These are phyloP conservation scores for Onychomys arenicola DNA, from an alignment of 2,797 vertebrate species.

Conservation along the genomic window DNA sequence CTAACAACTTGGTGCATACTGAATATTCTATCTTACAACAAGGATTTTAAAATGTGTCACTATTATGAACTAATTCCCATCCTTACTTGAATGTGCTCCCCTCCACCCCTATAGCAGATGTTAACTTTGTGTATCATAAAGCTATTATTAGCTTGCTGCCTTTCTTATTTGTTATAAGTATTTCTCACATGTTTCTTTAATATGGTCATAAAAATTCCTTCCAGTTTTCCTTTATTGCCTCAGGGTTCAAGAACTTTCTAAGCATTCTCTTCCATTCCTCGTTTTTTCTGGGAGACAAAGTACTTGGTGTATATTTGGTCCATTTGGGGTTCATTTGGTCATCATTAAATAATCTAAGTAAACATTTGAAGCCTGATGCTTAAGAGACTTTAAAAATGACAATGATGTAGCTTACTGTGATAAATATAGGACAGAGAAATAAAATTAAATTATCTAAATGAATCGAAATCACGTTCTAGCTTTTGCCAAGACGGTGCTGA, in stretches of 20 bases:
- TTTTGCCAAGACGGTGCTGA: background rate
- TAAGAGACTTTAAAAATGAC: background rate
- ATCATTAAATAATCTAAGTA: constrained; percentile 50
- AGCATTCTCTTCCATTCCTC: constrained; percentile 41
- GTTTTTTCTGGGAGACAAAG: constrained; percentile 55
- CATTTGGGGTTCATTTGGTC: constrained; percentile 61
- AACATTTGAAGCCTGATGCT: constrained; percentile 4
- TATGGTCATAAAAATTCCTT: constrained; percentile 71
- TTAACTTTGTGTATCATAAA: constrained; percentile 73
- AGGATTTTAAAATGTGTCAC: constrained; percentile 55
- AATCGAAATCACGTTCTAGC: background rate
- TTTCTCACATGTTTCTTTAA: constrained; percentile 62
- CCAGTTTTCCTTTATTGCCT: constrained; percentile 44
- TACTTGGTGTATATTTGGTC: constrained; percentile 57
- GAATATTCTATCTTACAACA: constrained; percentile 52
- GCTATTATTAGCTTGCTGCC: constrained; percentile 71
- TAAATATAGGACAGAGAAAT: background rate
- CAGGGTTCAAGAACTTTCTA: constrained; percentile 63
- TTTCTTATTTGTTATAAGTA: constrained; percentile 67
- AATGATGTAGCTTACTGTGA: background rate
- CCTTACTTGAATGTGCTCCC: constrained; percentile 49
- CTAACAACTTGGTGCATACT: background rate
- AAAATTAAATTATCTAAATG: background rate
- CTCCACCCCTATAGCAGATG: constrained; percentile 66
- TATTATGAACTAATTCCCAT: constrained; percentile 32